phyloP scores from a whole-genome alignment of 2,797 vertebrate genomes.

The Zalophus californianus region DNA sequence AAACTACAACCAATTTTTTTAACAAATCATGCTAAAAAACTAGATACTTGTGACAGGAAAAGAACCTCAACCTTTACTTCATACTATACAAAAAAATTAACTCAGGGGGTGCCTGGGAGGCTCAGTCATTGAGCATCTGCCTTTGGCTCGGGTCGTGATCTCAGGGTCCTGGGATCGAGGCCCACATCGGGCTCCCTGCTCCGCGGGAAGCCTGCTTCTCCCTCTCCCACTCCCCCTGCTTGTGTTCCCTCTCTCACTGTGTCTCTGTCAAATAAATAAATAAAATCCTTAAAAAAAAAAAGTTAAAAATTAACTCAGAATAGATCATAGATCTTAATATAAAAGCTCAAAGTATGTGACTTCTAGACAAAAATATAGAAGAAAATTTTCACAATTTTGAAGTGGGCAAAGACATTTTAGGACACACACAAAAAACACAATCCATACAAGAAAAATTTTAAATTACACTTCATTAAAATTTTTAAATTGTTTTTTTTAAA shows the following conservation, averaged over 20 bases:
- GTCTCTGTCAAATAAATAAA: too few species aligned
- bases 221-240: too few species aligned
- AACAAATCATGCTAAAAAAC: neutral
- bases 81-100: neutral
- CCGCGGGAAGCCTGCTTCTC: too few species aligned
- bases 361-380: neutral
- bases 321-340: constrained; percentile 34
- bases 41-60: neutral
- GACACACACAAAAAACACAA: neutral
- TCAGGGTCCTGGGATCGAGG: too few species aligned
- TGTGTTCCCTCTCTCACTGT: too few species aligned
- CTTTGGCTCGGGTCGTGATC: too few species aligned
- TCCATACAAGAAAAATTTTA: neutral
- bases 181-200: too few species aligned
- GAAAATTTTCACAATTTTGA: constrained; percentile 25
- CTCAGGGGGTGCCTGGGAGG: too few species aligned
- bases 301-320: neutral
- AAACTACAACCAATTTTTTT: constrained; percentile 15
- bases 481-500: neutral
- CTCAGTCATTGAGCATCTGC: too few species aligned
- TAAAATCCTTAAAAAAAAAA: too few species aligned
- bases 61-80: neutral
- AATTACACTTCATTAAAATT: constrained; percentile 1
- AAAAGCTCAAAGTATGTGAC: constrained; percentile 34
- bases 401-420: neutral